Percentiles rank a stretch among this genome's conserved stretches.
These are phyloP conservation scores for Chrysogorgia sp. DNA, from an alignment of 92 coral and sea anemone species.

Conservation along the genomic window DNA sequence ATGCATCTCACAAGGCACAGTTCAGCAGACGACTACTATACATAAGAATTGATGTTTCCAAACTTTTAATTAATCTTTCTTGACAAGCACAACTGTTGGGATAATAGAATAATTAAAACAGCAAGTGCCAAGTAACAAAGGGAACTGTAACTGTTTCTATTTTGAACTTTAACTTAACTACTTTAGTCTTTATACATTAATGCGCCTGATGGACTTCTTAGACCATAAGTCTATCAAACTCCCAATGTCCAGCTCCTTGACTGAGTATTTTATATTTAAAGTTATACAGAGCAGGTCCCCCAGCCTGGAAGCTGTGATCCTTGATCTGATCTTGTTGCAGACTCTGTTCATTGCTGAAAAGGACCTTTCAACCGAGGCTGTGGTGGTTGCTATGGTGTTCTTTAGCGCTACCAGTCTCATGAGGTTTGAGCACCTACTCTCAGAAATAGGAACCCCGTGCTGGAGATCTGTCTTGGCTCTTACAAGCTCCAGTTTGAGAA, in stretches of 20 bases:
- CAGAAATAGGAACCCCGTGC: slow-evolving; percentile 30
- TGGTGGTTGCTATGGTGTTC: slow-evolving; percentile 3
- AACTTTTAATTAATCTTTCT: too few relatives aligned
- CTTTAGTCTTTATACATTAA: slow-evolving; percentile 15
- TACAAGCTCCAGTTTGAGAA: slow-evolving; percentile 32
- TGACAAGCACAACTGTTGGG: too few relatives aligned
- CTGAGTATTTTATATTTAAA: slow-evolving; percentile 18
- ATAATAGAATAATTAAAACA: too few relatives aligned
- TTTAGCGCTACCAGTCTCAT: slow-evolving; percentile 18
- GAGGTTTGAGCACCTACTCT: slow-evolving; percentile 22
- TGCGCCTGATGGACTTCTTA: slow-evolving; percentile 25
- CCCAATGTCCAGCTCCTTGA: slow-evolving; percentile 18
- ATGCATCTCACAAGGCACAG: too few relatives aligned
- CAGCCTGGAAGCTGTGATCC: slow-evolving; percentile 29
- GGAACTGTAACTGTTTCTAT: too few relatives aligned
- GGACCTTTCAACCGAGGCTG: slow-evolving; percentile 25
- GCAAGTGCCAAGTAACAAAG: too few relatives aligned
- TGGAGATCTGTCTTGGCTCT: slow-evolving; percentile 28
- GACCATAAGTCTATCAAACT: slow-evolving; percentile 13
- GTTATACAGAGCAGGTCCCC: slow-evolving; percentile 30
- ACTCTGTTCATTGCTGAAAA: slow-evolving; percentile 30
- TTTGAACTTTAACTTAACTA: too few relatives aligned
- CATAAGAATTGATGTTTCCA: too few relatives aligned
- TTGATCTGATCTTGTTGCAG: slow-evolving; percentile 42
- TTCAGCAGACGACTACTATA: too few relatives aligned